These are phyloP conservation scores for Dendrolimus punctatus DNA, from an alignment of 1,140 invertebrate species.

Conservation along the genomic window DNA sequence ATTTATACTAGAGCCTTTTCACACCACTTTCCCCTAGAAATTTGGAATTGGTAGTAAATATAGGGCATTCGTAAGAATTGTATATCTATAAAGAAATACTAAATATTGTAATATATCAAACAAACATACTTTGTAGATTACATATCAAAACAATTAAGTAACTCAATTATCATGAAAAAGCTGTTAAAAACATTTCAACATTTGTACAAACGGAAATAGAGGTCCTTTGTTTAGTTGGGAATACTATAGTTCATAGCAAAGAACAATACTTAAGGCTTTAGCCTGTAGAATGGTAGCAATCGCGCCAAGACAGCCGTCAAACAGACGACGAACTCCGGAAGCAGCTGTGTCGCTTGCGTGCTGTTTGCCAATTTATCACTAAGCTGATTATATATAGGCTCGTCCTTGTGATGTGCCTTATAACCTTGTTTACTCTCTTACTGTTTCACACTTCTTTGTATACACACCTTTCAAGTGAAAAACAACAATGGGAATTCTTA, in stretches of 20 bases:
- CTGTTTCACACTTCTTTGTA: slow-evolving; percentile 47
- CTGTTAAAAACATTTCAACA: too few relatives aligned
- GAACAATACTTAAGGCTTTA: slow-evolving; percentile 8
- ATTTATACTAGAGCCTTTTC: too few relatives aligned
- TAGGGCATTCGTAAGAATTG: too few relatives aligned
- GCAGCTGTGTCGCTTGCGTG: slow-evolving; percentile 67
- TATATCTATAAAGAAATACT: too few relatives aligned
- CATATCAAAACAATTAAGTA: too few relatives aligned
- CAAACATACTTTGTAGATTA: too few relatives aligned
- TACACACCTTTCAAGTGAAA: slow-evolving; percentile 43
- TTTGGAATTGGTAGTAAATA: too few relatives aligned
- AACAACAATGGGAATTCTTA: slow-evolving; percentile 18
- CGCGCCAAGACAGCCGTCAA: slow-evolving; percentile 32
- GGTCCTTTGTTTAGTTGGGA: background rate
- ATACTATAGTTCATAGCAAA: slow-evolving; percentile 2
- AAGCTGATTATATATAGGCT: slow-evolving; percentile 69
- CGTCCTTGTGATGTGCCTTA: slow-evolving; percentile 61
- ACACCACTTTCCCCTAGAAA: too few relatives aligned
- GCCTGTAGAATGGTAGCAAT: slow-evolving; percentile 17
- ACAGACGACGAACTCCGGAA: slow-evolving; percentile 34
- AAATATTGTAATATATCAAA: too few relatives aligned
- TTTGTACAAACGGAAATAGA: slow-evolving; percentile 4
- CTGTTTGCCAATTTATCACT: slow-evolving; percentile 70
- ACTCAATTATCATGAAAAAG: too few relatives aligned
- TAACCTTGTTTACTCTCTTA: slow-evolving; percentile 56